Evolutionary conservation across 2,888 invertebrate species (phyloP).

Genomic region (Chydorus sphaericus): DNA sequence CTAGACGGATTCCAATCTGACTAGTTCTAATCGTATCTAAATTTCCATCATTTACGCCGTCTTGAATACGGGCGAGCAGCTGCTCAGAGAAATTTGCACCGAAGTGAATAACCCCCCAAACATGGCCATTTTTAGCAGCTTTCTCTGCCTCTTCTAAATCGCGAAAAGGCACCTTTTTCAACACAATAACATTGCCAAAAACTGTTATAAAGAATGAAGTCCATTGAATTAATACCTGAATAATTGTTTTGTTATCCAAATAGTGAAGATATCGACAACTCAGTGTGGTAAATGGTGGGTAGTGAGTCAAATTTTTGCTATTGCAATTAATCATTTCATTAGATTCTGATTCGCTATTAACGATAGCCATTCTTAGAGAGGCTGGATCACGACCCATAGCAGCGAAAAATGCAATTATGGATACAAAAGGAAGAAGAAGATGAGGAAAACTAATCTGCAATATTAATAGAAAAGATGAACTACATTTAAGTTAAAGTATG

Average conservation of each 20-base stretch:
- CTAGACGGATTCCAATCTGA: slow-evolving; percentile 22
- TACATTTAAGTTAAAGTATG: too few species aligned
- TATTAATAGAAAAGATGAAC: not conserved
- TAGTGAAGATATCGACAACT: slow-evolving; percentile 66
- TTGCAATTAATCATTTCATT: slow-evolving; percentile 6
- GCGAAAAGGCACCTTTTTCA: slow-evolving; percentile 9
- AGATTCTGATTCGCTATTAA: slow-evolving; percentile 28
- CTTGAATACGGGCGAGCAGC: slow-evolving; percentile 19
- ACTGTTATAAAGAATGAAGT: too few species aligned
- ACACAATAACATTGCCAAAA: not conserved
- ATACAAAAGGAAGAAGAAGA: slow-evolving; percentile 29
- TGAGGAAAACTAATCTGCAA: slow-evolving; percentile 24
- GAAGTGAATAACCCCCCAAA: slow-evolving; percentile 29
- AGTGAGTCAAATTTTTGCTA: slow-evolving; percentile 8
- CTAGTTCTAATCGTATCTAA: slow-evolving; percentile 21
- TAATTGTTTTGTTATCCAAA: slow-evolving; percentile 50
- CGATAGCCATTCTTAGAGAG: slow-evolving; percentile 27
- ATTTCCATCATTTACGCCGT: slow-evolving; percentile 17
- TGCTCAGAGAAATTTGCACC: slow-evolving; percentile 26
- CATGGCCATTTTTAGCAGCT: slow-evolving; percentile 24
- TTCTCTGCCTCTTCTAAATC: slow-evolving; percentile 18
- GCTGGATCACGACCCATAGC: slow-evolving; percentile 25
- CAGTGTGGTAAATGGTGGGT: slow-evolving; percentile 9
- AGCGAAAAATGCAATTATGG: too few species aligned
- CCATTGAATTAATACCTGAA: slow-evolving; percentile 9